Conservation (phyloP, 2,797 vertebrate genomes). For the Prunella strophiata region DNA sequence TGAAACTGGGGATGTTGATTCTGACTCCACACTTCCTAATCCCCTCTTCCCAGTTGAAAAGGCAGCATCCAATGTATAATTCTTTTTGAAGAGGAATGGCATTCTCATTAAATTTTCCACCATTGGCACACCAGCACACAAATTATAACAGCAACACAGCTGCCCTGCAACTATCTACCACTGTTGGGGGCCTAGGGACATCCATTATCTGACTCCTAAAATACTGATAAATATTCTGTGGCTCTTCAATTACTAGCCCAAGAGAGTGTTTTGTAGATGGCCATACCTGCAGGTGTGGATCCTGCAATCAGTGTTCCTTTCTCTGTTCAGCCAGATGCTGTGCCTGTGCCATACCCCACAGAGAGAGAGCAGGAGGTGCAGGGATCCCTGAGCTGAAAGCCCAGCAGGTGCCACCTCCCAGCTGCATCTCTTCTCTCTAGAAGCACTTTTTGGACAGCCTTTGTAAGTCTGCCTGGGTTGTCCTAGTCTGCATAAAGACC, state of each 20-base stretch:
- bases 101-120: background rate
- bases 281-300: background rate
- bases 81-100: background rate
- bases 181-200: rapidly evolving
- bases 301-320: background rate
- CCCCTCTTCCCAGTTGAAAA: background rate
- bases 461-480: background rate
- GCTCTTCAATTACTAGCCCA: background rate
- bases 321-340: background rate
- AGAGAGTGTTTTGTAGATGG: background rate
- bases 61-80: background rate
- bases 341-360: rapidly evolving
- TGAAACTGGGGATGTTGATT: background rate
- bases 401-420: background rate
- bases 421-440: background rate
- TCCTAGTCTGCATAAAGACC: background rate
- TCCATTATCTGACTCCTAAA: background rate
- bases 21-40: background rate
- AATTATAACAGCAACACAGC: background rate
- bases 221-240: background rate
- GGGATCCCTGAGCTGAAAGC: background rate
- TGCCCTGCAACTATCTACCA: background rate
- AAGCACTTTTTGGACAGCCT: background rate
- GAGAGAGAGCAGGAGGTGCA: background rate
- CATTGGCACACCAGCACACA: background rate